A percentile compares a stretch with the other conserved stretches of the same genome.
Evolutionary conservation across 2,888 invertebrate species (phyloP).

Genomic region (Caenorhabditis uteleia): DNA sequence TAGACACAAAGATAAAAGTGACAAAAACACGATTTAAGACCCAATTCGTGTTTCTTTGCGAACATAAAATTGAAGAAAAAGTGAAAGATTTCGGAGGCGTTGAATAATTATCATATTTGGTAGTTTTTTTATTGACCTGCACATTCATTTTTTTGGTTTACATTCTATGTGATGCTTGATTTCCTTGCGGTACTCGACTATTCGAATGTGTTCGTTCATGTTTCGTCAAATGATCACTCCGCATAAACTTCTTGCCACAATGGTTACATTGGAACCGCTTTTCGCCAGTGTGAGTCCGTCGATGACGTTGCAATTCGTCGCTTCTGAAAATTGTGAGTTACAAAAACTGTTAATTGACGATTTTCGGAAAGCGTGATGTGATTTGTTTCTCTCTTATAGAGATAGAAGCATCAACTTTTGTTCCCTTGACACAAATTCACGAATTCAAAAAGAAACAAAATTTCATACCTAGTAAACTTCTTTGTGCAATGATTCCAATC

Average conservation of each 20-base stretch:
- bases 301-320: constrained; percentile 68
- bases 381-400: background rate
- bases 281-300: constrained; percentile 68
- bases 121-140: too few species aligned
- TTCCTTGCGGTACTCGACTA: constrained; percentile 10
- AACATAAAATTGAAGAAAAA: too few species aligned
- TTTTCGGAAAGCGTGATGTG: background rate
- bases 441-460: background rate
- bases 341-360: background rate
- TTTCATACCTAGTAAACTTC: constrained; percentile 61
- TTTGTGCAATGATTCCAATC: constrained; percentile 68
- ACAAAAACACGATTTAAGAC: too few species aligned
- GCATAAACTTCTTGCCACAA: constrained; percentile 68
- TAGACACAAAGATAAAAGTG: too few species aligned
- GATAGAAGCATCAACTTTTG: too few species aligned
- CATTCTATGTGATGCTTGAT: background rate
- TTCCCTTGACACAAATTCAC: background rate
- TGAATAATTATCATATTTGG: too few species aligned
- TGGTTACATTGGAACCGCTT: constrained; percentile 63
- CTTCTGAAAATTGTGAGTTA: constrained; percentile 40
- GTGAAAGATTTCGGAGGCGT: too few species aligned
- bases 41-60: too few species aligned
- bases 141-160: too few species aligned
- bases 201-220: constrained; percentile 63
- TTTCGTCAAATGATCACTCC: constrained; percentile 66